Conservation (phyloP, 1,140 invertebrate species). For the Leptinotarsa texana region DNA sequence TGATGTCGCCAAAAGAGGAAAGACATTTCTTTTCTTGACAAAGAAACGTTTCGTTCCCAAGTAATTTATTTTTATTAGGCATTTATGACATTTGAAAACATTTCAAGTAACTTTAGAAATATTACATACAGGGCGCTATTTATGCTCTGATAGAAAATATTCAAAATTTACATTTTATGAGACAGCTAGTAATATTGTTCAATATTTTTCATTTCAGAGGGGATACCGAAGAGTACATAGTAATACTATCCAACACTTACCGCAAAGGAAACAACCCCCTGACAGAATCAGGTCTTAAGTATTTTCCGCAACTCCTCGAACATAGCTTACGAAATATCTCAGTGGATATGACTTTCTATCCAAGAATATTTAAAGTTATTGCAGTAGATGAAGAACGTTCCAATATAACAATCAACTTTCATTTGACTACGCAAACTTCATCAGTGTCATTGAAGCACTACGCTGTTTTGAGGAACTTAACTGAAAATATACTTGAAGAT, state of each 20-base stretch:
- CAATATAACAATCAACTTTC: constrained; percentile 32
- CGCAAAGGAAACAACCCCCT: constrained; percentile 28
- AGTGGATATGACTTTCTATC: neutral
- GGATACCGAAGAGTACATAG: constrained; percentile 29
- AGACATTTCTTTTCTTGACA: no score
- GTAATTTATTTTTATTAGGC: no score
- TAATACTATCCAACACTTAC: constrained; percentile 10
- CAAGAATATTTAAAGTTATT: constrained; percentile 36
- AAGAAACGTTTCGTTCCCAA: no score
- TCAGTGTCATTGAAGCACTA: neutral
- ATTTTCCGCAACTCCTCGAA: constrained; percentile 30
- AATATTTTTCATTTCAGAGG: neutral
- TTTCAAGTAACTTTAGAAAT: no score
- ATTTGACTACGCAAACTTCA: constrained; percentile 27
- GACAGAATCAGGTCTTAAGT: constrained; percentile 22
- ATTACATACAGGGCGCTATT: no score
- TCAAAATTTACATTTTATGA: no score
- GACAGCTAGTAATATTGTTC: no score
- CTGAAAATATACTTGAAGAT: neutral
- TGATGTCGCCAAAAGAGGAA: no score
- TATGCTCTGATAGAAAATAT: no score
- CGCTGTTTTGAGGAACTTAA: neutral
- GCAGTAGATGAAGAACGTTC: constrained; percentile 26
- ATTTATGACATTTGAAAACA: no score
- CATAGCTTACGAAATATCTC: constrained; percentile 10